These are phyloP conservation scores for Aphaenogaster floridana DNA, from an alignment of 1,140 invertebrate species.

Conservation along the genomic window DNA sequence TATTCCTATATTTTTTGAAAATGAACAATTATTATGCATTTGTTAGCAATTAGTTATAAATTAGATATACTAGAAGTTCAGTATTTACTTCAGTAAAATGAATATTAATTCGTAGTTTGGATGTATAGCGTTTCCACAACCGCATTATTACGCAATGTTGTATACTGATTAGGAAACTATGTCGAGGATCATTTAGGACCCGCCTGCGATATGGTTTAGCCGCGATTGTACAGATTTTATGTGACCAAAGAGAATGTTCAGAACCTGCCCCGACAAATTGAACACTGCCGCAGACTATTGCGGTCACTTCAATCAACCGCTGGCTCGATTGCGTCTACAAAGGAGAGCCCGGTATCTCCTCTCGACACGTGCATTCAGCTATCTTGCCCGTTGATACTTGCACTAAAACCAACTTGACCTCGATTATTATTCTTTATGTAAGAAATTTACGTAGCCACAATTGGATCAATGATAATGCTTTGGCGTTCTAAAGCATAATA, in stretches of 20 bases:
- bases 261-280: conserved; percentile 58
- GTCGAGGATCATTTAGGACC: conserved; percentile 12
- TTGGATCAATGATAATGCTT: conserved; percentile 34
- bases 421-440: conserved; percentile 62
- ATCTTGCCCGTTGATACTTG: conserved; percentile 45
- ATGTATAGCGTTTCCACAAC: neutral
- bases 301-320: conserved; percentile 72
- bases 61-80: neutral
- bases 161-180: conserved; percentile 49
- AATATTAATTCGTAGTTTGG: neutral
- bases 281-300: conserved; percentile 71
- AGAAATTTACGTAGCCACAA: conserved; percentile 21
- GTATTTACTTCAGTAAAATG: conserved; percentile 8
- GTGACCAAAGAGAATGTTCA: conserved; percentile 57
- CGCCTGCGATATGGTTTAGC: conserved; percentile 33
- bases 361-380: conserved; percentile 65
- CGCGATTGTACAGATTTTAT: conserved; percentile 68
- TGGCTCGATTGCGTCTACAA: conserved; percentile 57
- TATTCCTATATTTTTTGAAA: neutral
- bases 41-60: neutral
- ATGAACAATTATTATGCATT: neutral
- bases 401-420: conserved; percentile 46
- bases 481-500: neutral
- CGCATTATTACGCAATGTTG: conserved; percentile 5
- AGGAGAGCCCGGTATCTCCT: conserved; percentile 58